A percentile compares a stretch with the other conserved stretches of the same genome.
phyloP scores from a whole-genome alignment of 2,797 vertebrate genomes.

The Hemitrygon akajei region DNA sequence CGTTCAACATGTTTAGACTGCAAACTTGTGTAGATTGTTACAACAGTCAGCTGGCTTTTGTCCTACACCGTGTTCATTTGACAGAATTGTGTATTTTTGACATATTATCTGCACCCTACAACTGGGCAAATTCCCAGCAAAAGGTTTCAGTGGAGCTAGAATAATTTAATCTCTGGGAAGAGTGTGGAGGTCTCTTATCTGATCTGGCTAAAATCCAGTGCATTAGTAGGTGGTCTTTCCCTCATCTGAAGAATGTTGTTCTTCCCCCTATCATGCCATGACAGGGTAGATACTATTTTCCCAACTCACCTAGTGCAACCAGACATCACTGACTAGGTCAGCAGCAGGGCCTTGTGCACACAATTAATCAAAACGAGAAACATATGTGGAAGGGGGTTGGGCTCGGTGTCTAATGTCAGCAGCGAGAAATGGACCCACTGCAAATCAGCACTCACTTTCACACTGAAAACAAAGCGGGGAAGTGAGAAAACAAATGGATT shows the following conservation, averaged over 20 bases:
- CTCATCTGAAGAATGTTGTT: slow-evolving; percentile 40
- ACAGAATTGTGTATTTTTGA: slow-evolving; percentile 40
- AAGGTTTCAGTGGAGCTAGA: slow-evolving; percentile 42
- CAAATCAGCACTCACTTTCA: background rate
- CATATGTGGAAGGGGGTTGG: background rate
- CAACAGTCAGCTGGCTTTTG: slow-evolving; percentile 41
- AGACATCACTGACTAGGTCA: background rate
- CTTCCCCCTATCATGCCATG: slow-evolving; percentile 43
- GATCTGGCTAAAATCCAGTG: slow-evolving; percentile 50
- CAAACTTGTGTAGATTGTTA: slow-evolving; percentile 44
- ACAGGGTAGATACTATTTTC: slow-evolving; percentile 29
- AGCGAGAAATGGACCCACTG: background rate
- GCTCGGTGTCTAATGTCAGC: background rate
- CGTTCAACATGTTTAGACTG: slow-evolving; percentile 8
- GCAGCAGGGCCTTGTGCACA: background rate
- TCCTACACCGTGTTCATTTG: slow-evolving; percentile 41
- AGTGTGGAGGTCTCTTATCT: slow-evolving; percentile 46
- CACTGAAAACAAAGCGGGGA: background rate
- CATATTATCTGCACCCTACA: slow-evolving; percentile 45
- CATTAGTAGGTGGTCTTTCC: slow-evolving; percentile 45
- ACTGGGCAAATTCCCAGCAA: slow-evolving; percentile 48
- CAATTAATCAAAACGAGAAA: background rate
- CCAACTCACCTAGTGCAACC: background rate
- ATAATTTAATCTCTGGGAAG: slow-evolving; percentile 48
- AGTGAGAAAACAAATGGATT: background rate